A percentile compares a stretch with the other conserved stretches of the same genome.
Evolutionary conservation across 2,888 invertebrate genomes (phyloP).

Genomic region (Leptinotarsa peninsularis): DNA sequence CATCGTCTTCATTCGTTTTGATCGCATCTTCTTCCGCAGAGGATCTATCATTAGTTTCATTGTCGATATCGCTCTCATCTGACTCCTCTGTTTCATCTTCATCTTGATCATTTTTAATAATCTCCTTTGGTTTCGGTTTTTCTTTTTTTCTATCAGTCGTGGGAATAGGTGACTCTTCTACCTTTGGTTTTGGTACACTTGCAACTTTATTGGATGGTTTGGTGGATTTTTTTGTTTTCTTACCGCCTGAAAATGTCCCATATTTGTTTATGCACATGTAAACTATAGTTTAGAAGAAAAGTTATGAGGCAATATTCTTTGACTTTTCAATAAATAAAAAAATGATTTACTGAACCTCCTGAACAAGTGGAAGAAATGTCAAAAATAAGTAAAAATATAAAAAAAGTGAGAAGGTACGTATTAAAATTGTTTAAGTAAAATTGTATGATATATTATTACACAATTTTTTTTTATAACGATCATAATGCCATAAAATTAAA

Average conservation of each 20-base stretch:
- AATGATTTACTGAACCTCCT: no score
- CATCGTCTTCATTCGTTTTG: constrained; percentile 63
- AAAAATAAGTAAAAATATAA: no score
- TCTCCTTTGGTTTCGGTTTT: constrained; percentile 51
- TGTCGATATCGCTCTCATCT: constrained; percentile 70
- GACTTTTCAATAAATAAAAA: not conserved
- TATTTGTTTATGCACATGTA: not conserved
- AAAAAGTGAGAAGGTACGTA: no score
- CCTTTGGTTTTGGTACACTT: constrained; percentile 53
- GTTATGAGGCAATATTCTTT: not conserved
- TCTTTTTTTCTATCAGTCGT: constrained; percentile 50
- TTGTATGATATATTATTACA: not conserved
- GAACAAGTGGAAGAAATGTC: no score
- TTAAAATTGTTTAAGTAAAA: no score
- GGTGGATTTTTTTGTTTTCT: constrained; percentile 73
- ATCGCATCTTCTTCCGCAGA: constrained; percentile 62
- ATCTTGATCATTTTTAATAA: constrained; percentile 39
- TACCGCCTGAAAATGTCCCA: constrained; percentile 60
- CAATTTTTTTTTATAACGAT: no score
- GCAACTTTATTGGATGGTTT: constrained; percentile 49
- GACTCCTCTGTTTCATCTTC: constrained; percentile 62
- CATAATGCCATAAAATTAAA: no score
- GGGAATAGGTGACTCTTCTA: constrained; percentile 55
- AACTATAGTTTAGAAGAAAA: not conserved
- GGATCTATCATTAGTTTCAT: constrained; percentile 63